Conservation (phyloP, 2,113 vertebrate genomes). For the Rhipidura dahli region DNA sequence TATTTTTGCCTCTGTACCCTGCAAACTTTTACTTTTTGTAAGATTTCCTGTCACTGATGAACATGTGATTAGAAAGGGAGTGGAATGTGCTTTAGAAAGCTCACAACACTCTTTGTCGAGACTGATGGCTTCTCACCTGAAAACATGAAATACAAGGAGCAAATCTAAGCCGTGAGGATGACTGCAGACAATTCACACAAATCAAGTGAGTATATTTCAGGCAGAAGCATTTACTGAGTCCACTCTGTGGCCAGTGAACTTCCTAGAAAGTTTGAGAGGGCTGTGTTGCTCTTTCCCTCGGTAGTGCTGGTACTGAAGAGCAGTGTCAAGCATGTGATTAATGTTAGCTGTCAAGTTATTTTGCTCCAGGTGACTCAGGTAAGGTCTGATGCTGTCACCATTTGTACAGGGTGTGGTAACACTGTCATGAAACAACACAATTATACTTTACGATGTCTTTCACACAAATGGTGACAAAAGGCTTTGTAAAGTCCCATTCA, state of each 20-base stretch:
- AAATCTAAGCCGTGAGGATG: background rate
- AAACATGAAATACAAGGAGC: background rate
- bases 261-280: background rate
- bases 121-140: background rate
- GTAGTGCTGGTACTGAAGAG: background rate
- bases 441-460: background rate
- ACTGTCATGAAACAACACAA: background rate
- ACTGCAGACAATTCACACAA: background rate
- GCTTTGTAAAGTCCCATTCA: background rate
- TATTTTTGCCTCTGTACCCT: background rate
- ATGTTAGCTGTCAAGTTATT: constrained; percentile 15
- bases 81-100: background rate
- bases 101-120: background rate
- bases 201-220: background rate
- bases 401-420: constrained; percentile 16
- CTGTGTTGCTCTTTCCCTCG: background rate
- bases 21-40: background rate
- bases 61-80: background rate
- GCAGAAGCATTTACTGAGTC: background rate
- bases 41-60: background rate
- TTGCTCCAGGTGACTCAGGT: constrained; percentile 10
- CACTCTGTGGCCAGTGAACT: background rate
- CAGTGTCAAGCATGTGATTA: background rate
- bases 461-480: background rate
- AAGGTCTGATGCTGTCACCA: background rate